These are phyloP conservation scores for Solenopsis invicta DNA, from an alignment of 1,140 invertebrate genomes.

Conservation along the genomic window DNA sequence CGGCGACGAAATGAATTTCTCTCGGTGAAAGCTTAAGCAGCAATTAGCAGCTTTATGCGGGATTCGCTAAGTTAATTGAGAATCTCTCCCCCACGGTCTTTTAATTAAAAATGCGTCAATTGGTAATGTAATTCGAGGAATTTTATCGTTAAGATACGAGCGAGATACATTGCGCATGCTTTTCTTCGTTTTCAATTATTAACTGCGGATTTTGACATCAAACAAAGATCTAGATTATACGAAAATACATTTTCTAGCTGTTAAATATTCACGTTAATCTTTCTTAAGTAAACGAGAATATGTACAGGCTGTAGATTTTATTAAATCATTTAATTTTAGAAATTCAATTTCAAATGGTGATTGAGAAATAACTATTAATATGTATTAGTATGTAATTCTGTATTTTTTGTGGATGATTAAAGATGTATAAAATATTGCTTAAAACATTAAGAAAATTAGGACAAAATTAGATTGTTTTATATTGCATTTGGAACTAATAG, in stretches of 20 bases:
- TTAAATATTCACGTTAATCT: not conserved
- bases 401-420: too few species aligned
- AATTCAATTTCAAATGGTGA: not conserved
- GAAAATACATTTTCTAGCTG: not conserved
- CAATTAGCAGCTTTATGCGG: conserved; percentile 27
- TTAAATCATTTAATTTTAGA: not conserved
- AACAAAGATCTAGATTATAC: conserved; percentile 1
- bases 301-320: not conserved
- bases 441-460: too few species aligned
- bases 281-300: not conserved
- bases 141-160: conserved; percentile 6
- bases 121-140: conserved; percentile 7
- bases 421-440: too few species aligned
- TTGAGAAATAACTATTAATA: too few species aligned
- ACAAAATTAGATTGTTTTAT: too few species aligned
- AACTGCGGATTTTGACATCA: not conserved
- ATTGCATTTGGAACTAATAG: too few species aligned
- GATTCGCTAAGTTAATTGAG: conserved; percentile 24
- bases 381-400: too few species aligned
- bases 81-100: not conserved
- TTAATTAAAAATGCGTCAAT: conserved; percentile 40
- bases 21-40: conserved; percentile 30
- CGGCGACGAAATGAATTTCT: conserved; percentile 10
- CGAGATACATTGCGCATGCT: not conserved
- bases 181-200: not conserved